Conservation (phyloP, 1,140 invertebrate species). For the Laupala kohalensis region DNA sequence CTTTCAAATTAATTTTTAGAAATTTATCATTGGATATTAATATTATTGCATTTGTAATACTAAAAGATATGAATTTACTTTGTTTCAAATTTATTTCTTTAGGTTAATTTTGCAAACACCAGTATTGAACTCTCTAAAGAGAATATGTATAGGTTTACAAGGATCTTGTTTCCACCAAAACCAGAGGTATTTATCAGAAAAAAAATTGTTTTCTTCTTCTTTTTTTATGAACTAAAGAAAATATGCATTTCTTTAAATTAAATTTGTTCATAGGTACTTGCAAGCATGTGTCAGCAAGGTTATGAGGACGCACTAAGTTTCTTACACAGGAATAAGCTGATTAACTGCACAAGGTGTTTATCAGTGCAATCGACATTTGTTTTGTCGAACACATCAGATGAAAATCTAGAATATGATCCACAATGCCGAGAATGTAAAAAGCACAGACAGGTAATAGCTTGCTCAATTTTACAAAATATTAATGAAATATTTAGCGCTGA, state of each 20-base stretch:
- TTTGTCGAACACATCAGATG: conserved; percentile 54
- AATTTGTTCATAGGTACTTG: conserved; percentile 37
- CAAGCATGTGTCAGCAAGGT: conserved; percentile 93
- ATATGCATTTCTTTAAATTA: conserved; percentile 20
- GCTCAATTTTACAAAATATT: no score
- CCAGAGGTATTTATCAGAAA: conserved; percentile 46
- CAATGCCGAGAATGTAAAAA: conserved; percentile 71
- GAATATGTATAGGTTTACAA: conserved; percentile 82
- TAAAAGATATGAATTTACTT: neutral
- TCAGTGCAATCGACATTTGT: conserved; percentile 70
- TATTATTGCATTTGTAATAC: neutral
- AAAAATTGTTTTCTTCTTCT: neutral
- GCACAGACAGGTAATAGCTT: conserved; percentile 55
- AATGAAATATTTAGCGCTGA: no score
- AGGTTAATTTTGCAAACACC: conserved; percentile 87
- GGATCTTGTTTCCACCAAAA: conserved; percentile 88
- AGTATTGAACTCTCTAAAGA: conserved; percentile 85
- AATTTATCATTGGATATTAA: neutral
- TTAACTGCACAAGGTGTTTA: conserved; percentile 71
- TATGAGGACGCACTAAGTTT: conserved; percentile 93
- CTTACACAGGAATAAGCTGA: conserved; percentile 80
- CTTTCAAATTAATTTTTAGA: neutral
- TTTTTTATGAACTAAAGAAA: no score
- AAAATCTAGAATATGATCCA: conserved; percentile 60
- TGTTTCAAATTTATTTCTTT: conserved; percentile 10